Evolutionary conservation across 1,140 invertebrate species (phyloP).

Genomic region (Vanessa atalanta): DNA sequence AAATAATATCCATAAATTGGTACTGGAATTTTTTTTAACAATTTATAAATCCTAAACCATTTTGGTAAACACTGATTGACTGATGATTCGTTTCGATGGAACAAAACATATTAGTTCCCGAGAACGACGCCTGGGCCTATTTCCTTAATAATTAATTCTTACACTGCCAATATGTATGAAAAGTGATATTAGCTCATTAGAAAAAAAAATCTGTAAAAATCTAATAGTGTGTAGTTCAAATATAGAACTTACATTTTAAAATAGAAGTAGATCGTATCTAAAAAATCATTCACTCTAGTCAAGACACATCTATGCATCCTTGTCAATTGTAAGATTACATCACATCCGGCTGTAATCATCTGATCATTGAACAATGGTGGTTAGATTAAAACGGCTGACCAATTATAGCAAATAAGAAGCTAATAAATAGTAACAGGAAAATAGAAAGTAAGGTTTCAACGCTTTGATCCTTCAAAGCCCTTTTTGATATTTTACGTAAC

Average conservation of each 20-base stretch:
- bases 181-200: too few relatives aligned
- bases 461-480: neutral
- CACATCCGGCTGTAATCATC: slow-evolving; percentile 27
- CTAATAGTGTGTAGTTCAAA: too few relatives aligned
- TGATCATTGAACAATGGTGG: slow-evolving; percentile 18
- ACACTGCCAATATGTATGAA: too few relatives aligned
- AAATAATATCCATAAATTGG: too few relatives aligned
- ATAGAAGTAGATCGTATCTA: neutral
- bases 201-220: too few relatives aligned
- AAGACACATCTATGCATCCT: slow-evolving; percentile 3
- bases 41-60: too few relatives aligned
- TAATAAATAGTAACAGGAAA: slow-evolving; percentile 13
- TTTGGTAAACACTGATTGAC: too few relatives aligned
- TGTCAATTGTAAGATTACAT: slow-evolving; percentile 10
- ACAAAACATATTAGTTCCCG: too few relatives aligned
- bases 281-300: neutral
- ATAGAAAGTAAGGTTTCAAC: slow-evolving; percentile 13
- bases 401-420: slow-evolving; percentile 18
- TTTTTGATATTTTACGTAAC: neutral
- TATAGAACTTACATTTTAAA: neutral
- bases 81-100: too few relatives aligned
- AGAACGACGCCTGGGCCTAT: too few relatives aligned
- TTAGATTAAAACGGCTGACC: slow-evolving; percentile 19
- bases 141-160: too few relatives aligned
- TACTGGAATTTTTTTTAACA: too few relatives aligned